Percentiles rank a stretch among this genome's conserved stretches.
These are phyloP conservation scores for Pomatostomus ruficeps DNA, from an alignment of 2,113 vertebrate species.

Conservation along the genomic window DNA sequence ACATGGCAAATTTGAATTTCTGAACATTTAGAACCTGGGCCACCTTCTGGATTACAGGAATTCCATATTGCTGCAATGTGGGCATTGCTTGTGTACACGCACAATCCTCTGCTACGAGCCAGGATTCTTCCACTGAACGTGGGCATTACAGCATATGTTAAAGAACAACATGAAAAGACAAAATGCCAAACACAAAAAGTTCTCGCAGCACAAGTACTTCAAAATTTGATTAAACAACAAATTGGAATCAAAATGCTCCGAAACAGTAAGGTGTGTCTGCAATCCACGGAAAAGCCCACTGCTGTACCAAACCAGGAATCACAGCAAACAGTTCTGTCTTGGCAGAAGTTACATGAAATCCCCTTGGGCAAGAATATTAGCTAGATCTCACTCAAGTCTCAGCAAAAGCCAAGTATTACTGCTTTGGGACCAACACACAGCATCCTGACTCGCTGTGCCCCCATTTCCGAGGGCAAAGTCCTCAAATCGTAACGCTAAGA, in stretches of 20 bases:
- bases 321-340: not conserved
- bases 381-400: not conserved
- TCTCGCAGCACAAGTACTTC: not conserved
- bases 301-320: not conserved
- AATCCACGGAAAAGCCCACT: not conserved
- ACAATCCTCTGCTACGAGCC: fast-evolving
- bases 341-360: not conserved
- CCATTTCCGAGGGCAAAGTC: not conserved
- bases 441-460: not conserved
- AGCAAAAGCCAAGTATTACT: not conserved
- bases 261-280: not conserved
- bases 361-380: not conserved
- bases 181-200: not conserved
- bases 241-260: not conserved
- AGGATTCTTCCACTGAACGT: not conserved
- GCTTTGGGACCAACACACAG: not conserved
- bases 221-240: not conserved
- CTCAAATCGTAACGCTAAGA: not conserved
- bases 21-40: not conserved
- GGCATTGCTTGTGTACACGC: not conserved
- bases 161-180: not conserved
- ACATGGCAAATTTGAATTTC: not conserved
- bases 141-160: fast-evolving
- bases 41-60: not conserved
- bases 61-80: not conserved